Base-by-base conservation (phyloP, 2,797 vertebrate genomes). In the Pelochelys cantorii region DNA sequence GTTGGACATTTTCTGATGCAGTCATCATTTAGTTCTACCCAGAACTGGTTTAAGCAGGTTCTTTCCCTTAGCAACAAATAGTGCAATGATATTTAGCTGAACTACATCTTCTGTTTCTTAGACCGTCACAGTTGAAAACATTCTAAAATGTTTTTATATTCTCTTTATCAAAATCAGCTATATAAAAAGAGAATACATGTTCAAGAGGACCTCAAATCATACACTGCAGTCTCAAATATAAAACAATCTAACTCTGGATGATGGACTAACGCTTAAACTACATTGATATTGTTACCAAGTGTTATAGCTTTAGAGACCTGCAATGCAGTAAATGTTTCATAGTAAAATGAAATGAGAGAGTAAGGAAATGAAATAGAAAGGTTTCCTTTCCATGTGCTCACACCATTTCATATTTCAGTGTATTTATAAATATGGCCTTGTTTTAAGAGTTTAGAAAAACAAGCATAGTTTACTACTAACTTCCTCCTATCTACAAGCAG, bases 401-500 rank as follows among this genome's bases (percentile, higher is more conserved):
- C 91, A 96, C 89, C 86, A 80, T 95, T 97, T 95, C 93, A 94
- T 88, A 96, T 97, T 97, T 97, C 94, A 87, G 79, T 29, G 85
- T 92, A 93, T 91, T 96, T 96, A 95, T 81, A 97, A 96, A 95
- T 92, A 86, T 88, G 84, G 81, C 85, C 88, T 94, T 97, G 62
- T 95, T 97, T 95, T 93, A 96, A 93, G 93, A 91, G 97, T 96
- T 95, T 96, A 96, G 81, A 23, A 20, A 97, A 93, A 9, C 88
- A 94, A 95, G 83, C 65, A 1, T 31, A 68, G 92, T 97, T 97
- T 95, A 93, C 97, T 95, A 81, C 93, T 60, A 94, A 97, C 96
- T 87, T 81, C 79, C 93, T 96, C 34, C 95, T 95, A 84, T 94
- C 92, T 95, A 87, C 87, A 95, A 93, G 85, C 34, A 52, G 94